phyloP scores from a whole-genome alignment of 2,888 invertebrate genomes.

The Andrena camellia region DNA sequence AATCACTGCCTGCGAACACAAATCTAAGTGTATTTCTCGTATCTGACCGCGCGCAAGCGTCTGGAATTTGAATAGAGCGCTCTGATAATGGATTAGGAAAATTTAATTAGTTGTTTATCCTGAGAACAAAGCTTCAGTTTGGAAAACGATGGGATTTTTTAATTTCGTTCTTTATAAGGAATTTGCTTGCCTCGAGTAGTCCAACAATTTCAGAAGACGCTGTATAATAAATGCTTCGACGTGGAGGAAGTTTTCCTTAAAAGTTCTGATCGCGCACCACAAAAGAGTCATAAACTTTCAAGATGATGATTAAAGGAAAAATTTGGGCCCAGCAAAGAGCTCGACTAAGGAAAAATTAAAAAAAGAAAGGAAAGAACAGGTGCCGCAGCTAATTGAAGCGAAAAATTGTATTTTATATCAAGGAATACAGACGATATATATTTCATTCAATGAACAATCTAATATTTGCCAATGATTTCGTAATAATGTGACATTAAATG shows the following conservation, averaged over 20 bases:
- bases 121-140: not conserved
- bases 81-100: not conserved
- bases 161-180: not conserved
- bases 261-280: not conserved
- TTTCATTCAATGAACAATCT: not conserved
- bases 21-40: not conserved
- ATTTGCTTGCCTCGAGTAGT: not conserved
- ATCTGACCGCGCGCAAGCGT: not conserved
- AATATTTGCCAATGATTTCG: not conserved
- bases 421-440: not conserved
- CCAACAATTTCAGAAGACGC: not conserved
- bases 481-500: not conserved
- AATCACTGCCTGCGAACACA: not conserved
- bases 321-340: not conserved
- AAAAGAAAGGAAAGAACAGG: not conserved
- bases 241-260: not conserved
- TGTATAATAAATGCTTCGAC: not conserved
- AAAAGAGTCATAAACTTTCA: not conserved
- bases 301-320: constrained; percentile 3
- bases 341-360: not conserved
- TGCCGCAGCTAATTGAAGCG: not conserved
- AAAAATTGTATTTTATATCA: not conserved
- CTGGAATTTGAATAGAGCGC: not conserved
- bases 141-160: not conserved
- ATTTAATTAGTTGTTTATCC: not conserved